Evolutionary conservation across 2,888 invertebrate species (phyloP).

Genomic region (Melanchra persicariae): DNA sequence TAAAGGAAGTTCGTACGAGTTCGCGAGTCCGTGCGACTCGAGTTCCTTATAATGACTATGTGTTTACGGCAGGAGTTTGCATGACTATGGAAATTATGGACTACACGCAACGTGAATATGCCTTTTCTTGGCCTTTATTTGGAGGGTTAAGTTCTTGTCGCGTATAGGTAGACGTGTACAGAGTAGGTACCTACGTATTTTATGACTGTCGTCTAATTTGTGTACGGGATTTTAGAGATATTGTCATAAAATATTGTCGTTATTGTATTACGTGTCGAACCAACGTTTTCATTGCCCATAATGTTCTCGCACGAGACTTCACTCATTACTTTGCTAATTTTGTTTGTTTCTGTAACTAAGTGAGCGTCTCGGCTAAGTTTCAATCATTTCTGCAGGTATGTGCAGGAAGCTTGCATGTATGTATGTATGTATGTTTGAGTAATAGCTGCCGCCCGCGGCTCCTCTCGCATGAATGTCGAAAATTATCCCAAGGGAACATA

Average conservation of each 20-base stretch:
- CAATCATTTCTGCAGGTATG: too few species aligned
- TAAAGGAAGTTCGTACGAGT: slow-evolving; percentile 69
- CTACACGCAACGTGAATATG: slow-evolving; percentile 69
- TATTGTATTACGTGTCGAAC: slow-evolving; percentile 5
- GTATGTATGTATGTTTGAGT: too few species aligned
- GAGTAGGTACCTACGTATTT: slow-evolving; percentile 19
- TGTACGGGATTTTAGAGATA: slow-evolving; percentile 8
- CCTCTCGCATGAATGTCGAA: too few species aligned
- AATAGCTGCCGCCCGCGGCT: too few species aligned
- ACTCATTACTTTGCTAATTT: neutral
- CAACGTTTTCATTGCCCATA: slow-evolving; percentile 24
- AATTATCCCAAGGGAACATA: too few species aligned
- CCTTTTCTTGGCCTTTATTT: slow-evolving; percentile 49
- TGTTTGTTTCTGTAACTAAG: neutral
- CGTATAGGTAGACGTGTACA: neutral
- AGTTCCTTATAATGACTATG: slow-evolving; percentile 65
- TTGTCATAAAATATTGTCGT: neutral
- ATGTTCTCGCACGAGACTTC: neutral
- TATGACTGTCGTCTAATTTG: slow-evolving; percentile 14
- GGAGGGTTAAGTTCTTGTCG: slow-evolving; percentile 10
- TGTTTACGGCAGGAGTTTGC: slow-evolving; percentile 64
- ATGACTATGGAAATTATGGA: slow-evolving; percentile 72
- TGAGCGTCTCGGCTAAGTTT: neutral
- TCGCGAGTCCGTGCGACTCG: slow-evolving; percentile 54
- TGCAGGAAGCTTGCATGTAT: too few species aligned